Evolutionary conservation across 2,113 vertebrate genomes (phyloP).

Genomic region (Clinocottus analis): DNA sequence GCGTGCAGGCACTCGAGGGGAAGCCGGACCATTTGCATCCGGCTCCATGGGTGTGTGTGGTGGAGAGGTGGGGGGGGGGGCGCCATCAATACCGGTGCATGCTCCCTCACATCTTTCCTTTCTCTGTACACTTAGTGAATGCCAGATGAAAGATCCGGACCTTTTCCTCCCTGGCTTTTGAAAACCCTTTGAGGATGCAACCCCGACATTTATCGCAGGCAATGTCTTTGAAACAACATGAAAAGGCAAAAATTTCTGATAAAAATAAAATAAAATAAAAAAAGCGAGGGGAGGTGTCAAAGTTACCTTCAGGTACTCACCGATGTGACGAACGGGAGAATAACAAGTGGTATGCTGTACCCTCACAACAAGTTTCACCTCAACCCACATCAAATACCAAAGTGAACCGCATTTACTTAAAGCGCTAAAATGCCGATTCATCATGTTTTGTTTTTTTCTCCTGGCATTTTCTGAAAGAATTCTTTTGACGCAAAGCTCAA

Average conservation of each 20-base stretch:
- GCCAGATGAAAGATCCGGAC: constrained; percentile 76
- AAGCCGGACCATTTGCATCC: constrained; percentile 59
- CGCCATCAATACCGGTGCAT: constrained; percentile 58
- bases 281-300: not conserved
- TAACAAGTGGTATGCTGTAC: not conserved
- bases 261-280: not conserved
- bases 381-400: not conserved
- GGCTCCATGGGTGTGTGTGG: constrained; percentile 7
- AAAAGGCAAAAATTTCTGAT: constrained; percentile 70
- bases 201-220: constrained; percentile 68
- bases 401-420: not conserved
- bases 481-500: constrained; percentile 4
- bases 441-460: not conserved
- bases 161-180: constrained; percentile 74
- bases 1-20: constrained; percentile 30
- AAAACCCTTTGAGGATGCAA: constrained; percentile 69
- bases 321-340: constrained; percentile 12
- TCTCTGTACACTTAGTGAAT: constrained; percentile 64
- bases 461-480: not conserved
- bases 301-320: not conserved
- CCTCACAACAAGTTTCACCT: not conserved
- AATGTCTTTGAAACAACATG: constrained; percentile 76
- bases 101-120: constrained; percentile 52
- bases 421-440: constrained; percentile 6
- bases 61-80: not conserved